Base-by-base conservation (phyloP, 2,888 invertebrate species). In the Trachelus stipa region DNA sequence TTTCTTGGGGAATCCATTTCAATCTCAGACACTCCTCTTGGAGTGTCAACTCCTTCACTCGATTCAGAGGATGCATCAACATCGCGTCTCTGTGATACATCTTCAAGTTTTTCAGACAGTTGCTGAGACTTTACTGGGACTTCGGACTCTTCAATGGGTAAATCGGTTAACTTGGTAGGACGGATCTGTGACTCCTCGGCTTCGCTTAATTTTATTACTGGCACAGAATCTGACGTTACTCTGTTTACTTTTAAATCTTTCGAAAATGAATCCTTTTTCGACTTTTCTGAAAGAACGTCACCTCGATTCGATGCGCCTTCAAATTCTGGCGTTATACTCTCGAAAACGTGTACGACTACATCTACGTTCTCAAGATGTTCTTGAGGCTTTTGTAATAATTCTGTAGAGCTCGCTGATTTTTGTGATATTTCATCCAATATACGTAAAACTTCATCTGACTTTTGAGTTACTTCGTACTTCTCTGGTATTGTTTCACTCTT, bases 1-100 rank as follows among this genome's bases (percentile, higher is more conserved):
- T 90, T 88, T 78, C 88, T 83, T 6, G 91, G 89, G 0, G 91
- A 90, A 75, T 90, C 90, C 80, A 87, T 85, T 73, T 91, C 90
- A 33, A 90, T 89, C 77, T 91, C 90, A 3, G 90, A 88, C 12
- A 90, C 85, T 56, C 88, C 89, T 75, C 86, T 84, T 0, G 89
- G 88, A 2, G 90, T 90, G 75, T 90, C 90, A 11, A 86, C 85
- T 11, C 83, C 88, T 77, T 90, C 91, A 76, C 88, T 91, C 4
- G 86, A 88, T 12, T 90, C 90, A 0, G 89, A 89, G 0, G 85
- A 83, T n/a, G 75, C 79, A 82, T 89, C 87, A n/a, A 84, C 85
- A 73, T 89, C 88, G 15, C 78, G 83, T 56, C 86, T 82, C 4
- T 77, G 79, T 56, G 73, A 40, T 68, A 37, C 69, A 37, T 76